phyloP scores from a whole-genome alignment of 1,140 invertebrate genomes.

The Drosophila sucinea region DNA sequence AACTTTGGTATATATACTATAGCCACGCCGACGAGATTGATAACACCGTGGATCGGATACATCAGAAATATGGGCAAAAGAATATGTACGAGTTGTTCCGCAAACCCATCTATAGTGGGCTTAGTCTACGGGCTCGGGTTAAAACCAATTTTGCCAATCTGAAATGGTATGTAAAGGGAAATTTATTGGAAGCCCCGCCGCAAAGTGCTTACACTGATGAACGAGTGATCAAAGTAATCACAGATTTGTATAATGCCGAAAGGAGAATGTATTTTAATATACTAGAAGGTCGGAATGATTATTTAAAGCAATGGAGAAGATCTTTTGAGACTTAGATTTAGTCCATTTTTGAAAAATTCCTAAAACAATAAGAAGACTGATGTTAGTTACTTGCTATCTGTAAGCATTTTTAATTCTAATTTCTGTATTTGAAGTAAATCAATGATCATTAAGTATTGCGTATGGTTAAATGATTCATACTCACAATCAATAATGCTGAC shows the following conservation, averaged over 20 bases:
- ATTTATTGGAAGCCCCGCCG: constrained; percentile 55
- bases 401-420: neutral
- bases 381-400: neutral
- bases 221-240: constrained; percentile 40
- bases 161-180: constrained; percentile 65
- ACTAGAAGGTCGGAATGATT: neutral
- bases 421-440: neutral
- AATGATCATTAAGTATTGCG: neutral
- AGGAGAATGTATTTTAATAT: constrained; percentile 44
- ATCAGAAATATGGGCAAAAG: constrained; percentile 61
- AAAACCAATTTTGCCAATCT: constrained; percentile 48
- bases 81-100: constrained; percentile 65
- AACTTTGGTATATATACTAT: constrained; percentile 66
- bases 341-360: neutral
- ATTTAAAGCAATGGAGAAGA: neutral
- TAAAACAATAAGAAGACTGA: neutral
- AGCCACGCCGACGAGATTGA: constrained; percentile 33
- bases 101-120: constrained; percentile 53
- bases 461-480: too few relatives aligned
- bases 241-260: constrained; percentile 50
- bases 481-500: too few relatives aligned
- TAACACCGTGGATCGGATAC: constrained; percentile 47
- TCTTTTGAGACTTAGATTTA: neutral
- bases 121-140: constrained; percentile 42
- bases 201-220: constrained; percentile 53